Base-by-base conservation (phyloP, 2,888 invertebrate genomes). In the Yponomeuta evonymella region DNA sequence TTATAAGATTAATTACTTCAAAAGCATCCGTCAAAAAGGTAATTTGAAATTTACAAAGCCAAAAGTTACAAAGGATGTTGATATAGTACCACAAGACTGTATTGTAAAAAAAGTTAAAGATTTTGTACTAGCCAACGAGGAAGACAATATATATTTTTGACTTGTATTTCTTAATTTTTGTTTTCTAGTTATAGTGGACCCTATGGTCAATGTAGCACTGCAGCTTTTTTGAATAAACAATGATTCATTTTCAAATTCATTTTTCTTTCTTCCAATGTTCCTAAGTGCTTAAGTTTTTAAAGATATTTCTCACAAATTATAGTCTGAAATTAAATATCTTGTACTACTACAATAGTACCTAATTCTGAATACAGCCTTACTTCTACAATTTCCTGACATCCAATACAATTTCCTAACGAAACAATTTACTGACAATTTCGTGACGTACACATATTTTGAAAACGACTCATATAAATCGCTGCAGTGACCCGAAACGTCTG, bases 371-470 rank as follows among this genome's bases (percentile, higher is more conserved):
- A 62, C 69, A 48, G 70, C 71, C 69, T 72, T 72, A 72, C 64
- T 67, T 74, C 68, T 74, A 73, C 73, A 71, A 73, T 72, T 73
- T 74, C 73, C 71, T 74, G 72, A 48, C 65, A 70, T 70, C 30
- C 30, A 66, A 30, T 66, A 30, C 23, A 30, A 30, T 66, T 70
- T 70, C 70, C 65, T 70, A 64, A 73, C 73, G 71, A 72, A 73
- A 73, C 73, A 73, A 71, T 74, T 74, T 74, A 72, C 71, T 73
- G 70, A 70, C 71, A 73, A 73, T 73, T 74, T 74, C 72, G 73
- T 74, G 73, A 72, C 72, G 72, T 74, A 73, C 73, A 71, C 51
- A 70, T 72, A 70, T 72, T 72, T 71, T 73, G 72, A 71, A 72
- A 71, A 71, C 15, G 69, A 72, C 72, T 69, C 72, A n/a, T n/a